Evolutionary conservation across 2,113 vertebrate species (phyloP), one percentile per base, ranked within the genome.

Genomic region (Mohoua ochrocephala): DNA sequence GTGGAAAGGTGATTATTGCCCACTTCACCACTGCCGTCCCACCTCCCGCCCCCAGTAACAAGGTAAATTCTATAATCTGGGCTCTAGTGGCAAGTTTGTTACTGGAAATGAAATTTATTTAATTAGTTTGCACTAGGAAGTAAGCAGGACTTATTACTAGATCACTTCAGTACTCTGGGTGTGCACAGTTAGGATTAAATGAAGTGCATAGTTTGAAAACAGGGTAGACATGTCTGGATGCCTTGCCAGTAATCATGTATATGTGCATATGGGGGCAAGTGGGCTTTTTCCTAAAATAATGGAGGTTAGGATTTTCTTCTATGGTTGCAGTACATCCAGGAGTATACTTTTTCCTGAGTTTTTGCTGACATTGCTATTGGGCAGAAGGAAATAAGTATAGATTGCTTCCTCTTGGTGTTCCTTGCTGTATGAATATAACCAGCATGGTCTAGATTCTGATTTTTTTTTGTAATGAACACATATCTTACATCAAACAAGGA

Each of bases 1-100:
- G 47, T 35, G 42, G 37, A 49, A 79, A 70, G 49, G 63, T 56
- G 68, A 47, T 49, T 45, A 44, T 52, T 45, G 42, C 42, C 64
- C 71, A 12, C 64, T 53, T 33, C 45, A n/a, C 22, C 52, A 28
- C 19, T 39, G 28, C 17, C 54, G 77, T 21, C 13, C 31, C 21
- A 14, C 15, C 35, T 30, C 7, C 15, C 9, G 4, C 12, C 6
- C 9, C 0, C 0, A 0, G 1, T 18, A 68, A 5, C 10, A 47
- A 59, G 30, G 30, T 42, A 31, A 33, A 37, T 65, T 52, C 11
- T 65, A 1, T 67, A 4, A 70, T 47, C 24, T 47, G 53, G 70
- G 8, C 37, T 45, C 42, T 19, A n/a, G 18, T 7, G 39, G 15
- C 26, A 50, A 67, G 39, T 54, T 68, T 86, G 50, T 41, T 86